Percentiles rank a stretch among this genome's conserved stretches.
These are phyloP conservation scores for Drosophila pullipes DNA, from an alignment of 2,888 invertebrate species.

Conservation along the genomic window DNA sequence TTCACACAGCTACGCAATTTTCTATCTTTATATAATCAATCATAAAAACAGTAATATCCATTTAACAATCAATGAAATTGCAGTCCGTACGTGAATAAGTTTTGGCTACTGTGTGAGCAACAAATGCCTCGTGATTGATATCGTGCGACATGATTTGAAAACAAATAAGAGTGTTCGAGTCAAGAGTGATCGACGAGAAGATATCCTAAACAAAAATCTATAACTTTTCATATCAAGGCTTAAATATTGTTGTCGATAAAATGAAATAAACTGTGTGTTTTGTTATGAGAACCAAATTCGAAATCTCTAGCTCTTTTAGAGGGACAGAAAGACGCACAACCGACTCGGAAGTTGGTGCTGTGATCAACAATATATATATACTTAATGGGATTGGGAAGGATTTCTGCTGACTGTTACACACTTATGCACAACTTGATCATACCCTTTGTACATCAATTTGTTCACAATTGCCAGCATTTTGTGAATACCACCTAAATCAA, in stretches of 20 bases:
- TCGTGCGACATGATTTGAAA: neutral
- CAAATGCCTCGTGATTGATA: slow-evolving; percentile 8
- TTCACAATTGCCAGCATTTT: neutral
- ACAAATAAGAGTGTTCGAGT: neutral
- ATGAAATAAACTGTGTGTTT: neutral
- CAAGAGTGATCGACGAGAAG: neutral
- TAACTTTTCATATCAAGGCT: too few relatives aligned
- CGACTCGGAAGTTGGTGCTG: neutral
- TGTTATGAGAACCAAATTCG: neutral
- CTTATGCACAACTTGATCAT: neutral
- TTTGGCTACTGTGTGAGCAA: neutral
- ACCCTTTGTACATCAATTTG: neutral
- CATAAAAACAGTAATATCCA: neutral
- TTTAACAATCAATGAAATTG: neutral
- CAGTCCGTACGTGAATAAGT: neutral
- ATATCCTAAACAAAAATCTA: neutral
- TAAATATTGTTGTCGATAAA: neutral
- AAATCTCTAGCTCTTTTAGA: neutral
- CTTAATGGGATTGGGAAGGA: neutral
- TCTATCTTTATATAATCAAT: neutral
- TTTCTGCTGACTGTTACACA: neutral
- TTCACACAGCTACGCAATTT: neutral
- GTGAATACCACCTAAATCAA: neutral
- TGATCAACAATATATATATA: neutral
- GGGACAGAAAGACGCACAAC: neutral